phyloP scores from a whole-genome alignment of 2,113 vertebrate genomes.

The Eolophus roseicapilla region DNA sequence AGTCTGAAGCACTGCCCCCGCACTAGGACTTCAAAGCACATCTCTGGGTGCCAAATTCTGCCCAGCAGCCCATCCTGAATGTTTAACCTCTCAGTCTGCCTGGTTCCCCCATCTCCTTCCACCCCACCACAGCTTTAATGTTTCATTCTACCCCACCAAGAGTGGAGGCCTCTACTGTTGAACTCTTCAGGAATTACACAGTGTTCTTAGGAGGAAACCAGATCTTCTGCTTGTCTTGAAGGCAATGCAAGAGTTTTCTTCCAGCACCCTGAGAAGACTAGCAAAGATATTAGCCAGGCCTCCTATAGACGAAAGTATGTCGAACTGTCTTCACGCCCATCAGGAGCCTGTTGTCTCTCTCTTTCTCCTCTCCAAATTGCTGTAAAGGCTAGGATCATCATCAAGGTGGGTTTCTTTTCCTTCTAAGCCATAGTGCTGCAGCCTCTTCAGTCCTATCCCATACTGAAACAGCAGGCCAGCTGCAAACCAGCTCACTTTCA shows the following conservation, averaged over 20 bases:
- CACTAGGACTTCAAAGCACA: fast-evolving
- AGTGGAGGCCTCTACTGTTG: background rate
- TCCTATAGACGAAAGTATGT: background rate
- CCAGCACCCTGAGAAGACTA: background rate
- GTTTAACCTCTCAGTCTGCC: background rate
- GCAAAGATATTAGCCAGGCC: background rate
- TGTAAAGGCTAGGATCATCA: background rate
- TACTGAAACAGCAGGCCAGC: background rate
- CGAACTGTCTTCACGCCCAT: background rate
- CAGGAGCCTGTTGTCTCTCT: fast-evolving
- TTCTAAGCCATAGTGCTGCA: fast-evolving
- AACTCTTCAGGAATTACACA: background rate
- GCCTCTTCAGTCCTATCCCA: background rate
- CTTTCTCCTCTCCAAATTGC: background rate
- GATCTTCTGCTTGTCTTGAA: background rate
- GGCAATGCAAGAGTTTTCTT: background rate
- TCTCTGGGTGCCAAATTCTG: background rate
- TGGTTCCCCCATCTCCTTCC: background rate
- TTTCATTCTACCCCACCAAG: background rate
- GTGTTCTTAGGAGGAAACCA: background rate
- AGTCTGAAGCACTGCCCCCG: background rate
- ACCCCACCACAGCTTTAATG: background rate
- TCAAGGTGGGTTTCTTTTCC: background rate
- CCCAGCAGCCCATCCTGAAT: background rate
- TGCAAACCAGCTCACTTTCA: background rate